Percentiles rank a stretch among this genome's conserved stretches.
phyloP scores from a whole-genome alignment of 1,140 invertebrate genomes.

The Drosophila seguyi region DNA sequence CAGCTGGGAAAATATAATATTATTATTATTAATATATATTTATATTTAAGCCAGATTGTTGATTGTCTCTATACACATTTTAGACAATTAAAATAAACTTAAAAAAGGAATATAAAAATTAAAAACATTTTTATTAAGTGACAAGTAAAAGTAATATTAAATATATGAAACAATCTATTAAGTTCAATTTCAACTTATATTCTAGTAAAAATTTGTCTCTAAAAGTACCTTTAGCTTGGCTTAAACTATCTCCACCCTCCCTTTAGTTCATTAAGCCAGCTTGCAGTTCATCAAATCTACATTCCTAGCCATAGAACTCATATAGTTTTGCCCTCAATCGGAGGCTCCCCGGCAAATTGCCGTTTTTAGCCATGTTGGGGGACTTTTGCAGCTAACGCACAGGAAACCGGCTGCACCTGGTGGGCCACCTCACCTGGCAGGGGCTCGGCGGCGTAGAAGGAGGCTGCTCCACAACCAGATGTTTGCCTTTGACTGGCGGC shows the following conservation, averaged over 20 bases:
- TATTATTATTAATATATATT: no score
- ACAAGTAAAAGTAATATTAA: neutral
- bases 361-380: conserved; percentile 24
- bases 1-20: neutral
- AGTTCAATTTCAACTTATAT: neutral
- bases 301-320: conserved; percentile 18
- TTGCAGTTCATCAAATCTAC: conserved; percentile 26
- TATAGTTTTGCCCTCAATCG: conserved; percentile 17
- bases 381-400: conserved; percentile 46
- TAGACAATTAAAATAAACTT: no score
- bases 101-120: rapidly evolving
- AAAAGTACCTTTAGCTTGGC: no score
- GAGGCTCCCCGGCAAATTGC: conserved; percentile 31
- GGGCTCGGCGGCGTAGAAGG: neutral
- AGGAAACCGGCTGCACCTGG: conserved; percentile 69
- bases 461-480: conserved; percentile 44
- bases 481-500: conserved; percentile 57
- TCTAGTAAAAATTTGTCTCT: neutral
- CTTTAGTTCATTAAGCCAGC: conserved; percentile 13
- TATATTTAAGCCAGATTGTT: neutral
- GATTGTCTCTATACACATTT: neutral
- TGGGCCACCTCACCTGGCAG: conserved; percentile 6
- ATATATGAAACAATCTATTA: neutral
- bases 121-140: neutral
- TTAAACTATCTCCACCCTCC: neutral